Percentiles rank a stretch among this genome's conserved stretches.
phyloP scores from a whole-genome alignment of 1,140 invertebrate species.

The Rhagoletis zephyria region DNA sequence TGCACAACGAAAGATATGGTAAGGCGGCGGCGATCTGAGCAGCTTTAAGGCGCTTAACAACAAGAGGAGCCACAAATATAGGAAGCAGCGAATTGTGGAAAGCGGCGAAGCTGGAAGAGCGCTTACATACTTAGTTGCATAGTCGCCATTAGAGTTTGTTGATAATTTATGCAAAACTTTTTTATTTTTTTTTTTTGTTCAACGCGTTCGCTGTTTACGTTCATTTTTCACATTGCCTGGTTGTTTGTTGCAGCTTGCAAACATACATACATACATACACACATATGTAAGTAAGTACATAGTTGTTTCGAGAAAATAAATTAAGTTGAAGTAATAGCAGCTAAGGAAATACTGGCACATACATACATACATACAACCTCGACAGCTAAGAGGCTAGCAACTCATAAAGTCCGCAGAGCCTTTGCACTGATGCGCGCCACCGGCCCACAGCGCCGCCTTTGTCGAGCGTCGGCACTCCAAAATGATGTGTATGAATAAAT shows the following conservation, averaged over 20 bases:
- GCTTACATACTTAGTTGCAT: background rate
- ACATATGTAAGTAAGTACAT: background rate
- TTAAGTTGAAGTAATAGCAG: conserved; percentile 37
- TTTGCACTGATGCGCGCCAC: background rate
- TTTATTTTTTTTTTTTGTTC: background rate
- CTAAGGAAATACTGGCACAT: background rate
- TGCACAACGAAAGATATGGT: background rate
- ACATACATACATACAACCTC: background rate
- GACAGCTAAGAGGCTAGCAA: conserved; percentile 18
- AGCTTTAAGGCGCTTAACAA: background rate
- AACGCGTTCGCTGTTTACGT: background rate
- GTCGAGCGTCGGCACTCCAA: conserved; percentile 18
- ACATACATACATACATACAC: background rate
- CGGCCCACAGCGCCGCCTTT: background rate
- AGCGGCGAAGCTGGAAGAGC: background rate
- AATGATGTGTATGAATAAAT: conserved; percentile 57
- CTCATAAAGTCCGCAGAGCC: background rate
- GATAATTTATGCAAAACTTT: conserved; percentile 52
- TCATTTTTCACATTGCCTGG: conserved; percentile 36
- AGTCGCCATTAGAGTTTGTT: conserved; percentile 48
- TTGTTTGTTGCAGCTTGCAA: background rate
- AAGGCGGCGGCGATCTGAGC: background rate
- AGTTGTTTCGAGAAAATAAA: conserved; percentile 44
- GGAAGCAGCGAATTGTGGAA: background rate
- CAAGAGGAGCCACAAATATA: background rate